Base-by-base conservation (phyloP, 2,113 vertebrate genomes). In the Pseudorasbora parva region DNA sequence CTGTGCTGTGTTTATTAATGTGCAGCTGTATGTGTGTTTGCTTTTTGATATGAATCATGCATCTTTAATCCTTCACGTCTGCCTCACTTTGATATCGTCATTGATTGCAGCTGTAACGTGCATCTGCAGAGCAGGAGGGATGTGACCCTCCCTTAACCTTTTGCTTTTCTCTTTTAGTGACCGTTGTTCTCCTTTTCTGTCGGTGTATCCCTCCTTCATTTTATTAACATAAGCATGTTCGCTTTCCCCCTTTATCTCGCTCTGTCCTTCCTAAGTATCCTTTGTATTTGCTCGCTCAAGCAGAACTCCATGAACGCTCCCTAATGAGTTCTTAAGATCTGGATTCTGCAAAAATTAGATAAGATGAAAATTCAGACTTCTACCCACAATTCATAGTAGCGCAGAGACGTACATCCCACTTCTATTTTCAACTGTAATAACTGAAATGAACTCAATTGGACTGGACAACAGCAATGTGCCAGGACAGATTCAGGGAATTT, bases 31-130 rank as follows among this genome's bases (percentile, higher is more conserved):
- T 19, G 51, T 21, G 17, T 21, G 17, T 17, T 54, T 54, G 51
- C 51, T 54, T 54, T 54, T 19, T 54, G 17, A 54, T 54, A 8
- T 54, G 7, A 17, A n/a, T 71, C 68, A 71, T 19, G 23, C 23
- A 74, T 51, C n/a, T 66, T 51, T 74, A 74, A 51, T 74, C 47
- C 72, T 74, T 74, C 17, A 51, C 17, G 72, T 51, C 72, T 74
- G 45, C 25, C n/a, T n/a, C 10, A 45, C 23, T 30, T 7, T 74
- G 72, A 51, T 43, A 43, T n/a, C 1, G 30, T 74, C 25, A 30
- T 51, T 74, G 17, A 51, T 27, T 17, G 49, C 14, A 49, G 41
- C 45, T 25, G 71, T 9, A 51, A 8, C 43, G 30, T 23, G 23
- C 45, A 73, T 51, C 45, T 73, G 71, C 12, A 51, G 14, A 27